Conservation (phyloP, 2,797 vertebrate genomes). For the Macroramphosus scolopax region DNA sequence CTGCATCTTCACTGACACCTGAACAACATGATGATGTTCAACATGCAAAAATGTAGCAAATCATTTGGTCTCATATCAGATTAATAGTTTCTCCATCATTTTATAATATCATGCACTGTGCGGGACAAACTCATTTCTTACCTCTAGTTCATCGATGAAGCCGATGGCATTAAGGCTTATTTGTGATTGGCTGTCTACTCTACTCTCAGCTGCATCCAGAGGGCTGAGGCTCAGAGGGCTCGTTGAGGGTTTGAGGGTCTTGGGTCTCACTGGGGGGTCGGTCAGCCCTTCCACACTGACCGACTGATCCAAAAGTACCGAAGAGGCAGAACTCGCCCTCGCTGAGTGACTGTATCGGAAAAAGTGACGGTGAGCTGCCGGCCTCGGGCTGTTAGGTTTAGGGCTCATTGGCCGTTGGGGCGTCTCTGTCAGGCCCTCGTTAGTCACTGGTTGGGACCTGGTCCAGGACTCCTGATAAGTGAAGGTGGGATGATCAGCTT, state of each 20-base stretch:
- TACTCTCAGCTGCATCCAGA: slow-evolving; percentile 65
- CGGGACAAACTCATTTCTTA: slow-evolving; percentile 61
- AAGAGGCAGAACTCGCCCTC: slow-evolving; percentile 73
- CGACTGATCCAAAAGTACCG: slow-evolving; percentile 77
- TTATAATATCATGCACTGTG: slow-evolving; percentile 1
- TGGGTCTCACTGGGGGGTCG: slow-evolving; percentile 78
- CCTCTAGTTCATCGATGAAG: slow-evolving; percentile 79
- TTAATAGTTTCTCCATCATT: background rate
- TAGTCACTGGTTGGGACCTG: slow-evolving; percentile 49
- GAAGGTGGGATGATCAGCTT: slow-evolving; percentile 40
- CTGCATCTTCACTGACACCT: too few species aligned
- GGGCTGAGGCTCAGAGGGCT: slow-evolving; percentile 73
- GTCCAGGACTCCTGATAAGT: slow-evolving; percentile 61
- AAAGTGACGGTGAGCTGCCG: slow-evolving; percentile 60
- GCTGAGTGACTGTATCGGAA: slow-evolving; percentile 70
- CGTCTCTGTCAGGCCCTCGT: slow-evolving; percentile 59
- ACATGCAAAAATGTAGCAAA: background rate
- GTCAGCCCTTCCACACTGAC: slow-evolving; percentile 62
- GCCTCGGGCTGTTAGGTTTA: slow-evolving; percentile 82
- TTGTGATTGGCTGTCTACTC: slow-evolving; percentile 72
- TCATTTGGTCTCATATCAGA: background rate
- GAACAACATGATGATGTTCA: too few species aligned
- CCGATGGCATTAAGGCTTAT: slow-evolving; percentile 70
- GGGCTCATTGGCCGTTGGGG: slow-evolving; percentile 87
- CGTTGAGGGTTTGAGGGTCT: slow-evolving; percentile 77